Base-by-base conservation (phyloP, 2,113 vertebrate genomes). In the Xiphorhynchus elegans region DNA sequence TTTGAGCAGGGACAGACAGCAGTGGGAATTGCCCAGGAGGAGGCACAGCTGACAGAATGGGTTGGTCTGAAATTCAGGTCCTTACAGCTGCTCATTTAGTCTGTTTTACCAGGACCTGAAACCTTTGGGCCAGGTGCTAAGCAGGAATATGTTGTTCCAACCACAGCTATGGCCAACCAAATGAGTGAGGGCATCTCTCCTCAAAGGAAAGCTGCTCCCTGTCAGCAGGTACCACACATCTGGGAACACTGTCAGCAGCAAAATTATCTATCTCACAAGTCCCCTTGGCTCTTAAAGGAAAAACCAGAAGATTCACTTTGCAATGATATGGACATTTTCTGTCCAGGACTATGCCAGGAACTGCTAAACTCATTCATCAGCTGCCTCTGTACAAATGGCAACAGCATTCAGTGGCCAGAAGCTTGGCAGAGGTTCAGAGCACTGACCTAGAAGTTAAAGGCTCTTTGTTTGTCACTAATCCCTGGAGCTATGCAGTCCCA, bases 361-460 rank as follows among this genome's bases (percentile, higher is more conserved):
- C 53, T 73, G 78, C 82, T 91, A 89, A 76, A 94, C 46, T 89
- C 89, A 89, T 87, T 93, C 89, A 95, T 91, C 93, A 91, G 89
- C 89, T 91, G 88, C 88, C 53, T 40, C 92, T 84, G 74, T 44
- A 66, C 87, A 85, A 76, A 87, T 63, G 66, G 91, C 47, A 87
- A 73, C 58, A 93, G 81, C 62, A 55, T 79, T 94, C 81, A 49
- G 40, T 91, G 26, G 1, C 94, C 95, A 91, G 89, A 18, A 94
- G 84, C 91, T 91, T 96, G 95, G 94, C 89, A 93, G 78, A 37
- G 81, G 31, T 69, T 94, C 18, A 26, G 84, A 89, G 93, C 95
- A 87, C 24, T 96, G 96, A 96, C 93, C 95, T 95, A 95, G 93
- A 95, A 96, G 91, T 87, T 96, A 96, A 97, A 97, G 87, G 87